Conservation (phyloP, 2,888 invertebrate species). For the Rhodophaea formosa region DNA sequence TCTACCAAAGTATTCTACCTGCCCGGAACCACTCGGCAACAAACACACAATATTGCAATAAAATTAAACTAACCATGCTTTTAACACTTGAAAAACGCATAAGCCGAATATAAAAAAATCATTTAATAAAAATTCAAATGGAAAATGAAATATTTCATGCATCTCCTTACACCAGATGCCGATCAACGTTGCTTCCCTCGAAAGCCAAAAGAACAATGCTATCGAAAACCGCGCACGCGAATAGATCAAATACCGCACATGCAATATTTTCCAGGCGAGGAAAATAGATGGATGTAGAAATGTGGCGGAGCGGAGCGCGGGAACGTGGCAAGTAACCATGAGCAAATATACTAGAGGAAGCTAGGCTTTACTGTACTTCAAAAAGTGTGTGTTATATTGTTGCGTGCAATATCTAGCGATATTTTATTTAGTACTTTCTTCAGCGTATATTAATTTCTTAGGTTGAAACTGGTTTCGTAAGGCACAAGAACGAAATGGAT, state of each 20-base stretch:
- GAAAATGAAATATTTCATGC: constrained; percentile 10
- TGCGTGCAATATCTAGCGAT: background rate
- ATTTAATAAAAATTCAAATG: constrained; percentile 18
- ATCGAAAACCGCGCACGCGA: constrained; percentile 1
- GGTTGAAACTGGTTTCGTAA: too few relatives aligned
- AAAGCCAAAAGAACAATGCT: constrained; percentile 10
- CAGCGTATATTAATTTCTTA: too few relatives aligned
- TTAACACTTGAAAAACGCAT: background rate
- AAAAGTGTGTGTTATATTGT: background rate
- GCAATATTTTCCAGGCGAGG: constrained; percentile 30
- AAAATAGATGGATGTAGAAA: constrained; percentile 35
- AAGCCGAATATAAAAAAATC: constrained; percentile 23
- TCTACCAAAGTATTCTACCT: too few relatives aligned
- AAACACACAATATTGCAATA: too few relatives aligned
- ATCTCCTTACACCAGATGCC: constrained; percentile 5
- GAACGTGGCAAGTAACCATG: constrained; percentile 22
- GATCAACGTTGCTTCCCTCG: background rate
- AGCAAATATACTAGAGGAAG: constrained; percentile 1
- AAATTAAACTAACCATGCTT: too few relatives aligned
- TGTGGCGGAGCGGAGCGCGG: constrained; percentile 25
- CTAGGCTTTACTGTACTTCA: background rate
- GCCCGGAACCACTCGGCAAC: too few relatives aligned
- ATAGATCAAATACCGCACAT: constrained; percentile 19
- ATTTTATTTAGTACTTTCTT: too few relatives aligned
- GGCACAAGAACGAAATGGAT: too few relatives aligned